Evolutionary conservation across 1,140 invertebrate species (phyloP).

Genomic region (Temnothorax nylanderi): DNA sequence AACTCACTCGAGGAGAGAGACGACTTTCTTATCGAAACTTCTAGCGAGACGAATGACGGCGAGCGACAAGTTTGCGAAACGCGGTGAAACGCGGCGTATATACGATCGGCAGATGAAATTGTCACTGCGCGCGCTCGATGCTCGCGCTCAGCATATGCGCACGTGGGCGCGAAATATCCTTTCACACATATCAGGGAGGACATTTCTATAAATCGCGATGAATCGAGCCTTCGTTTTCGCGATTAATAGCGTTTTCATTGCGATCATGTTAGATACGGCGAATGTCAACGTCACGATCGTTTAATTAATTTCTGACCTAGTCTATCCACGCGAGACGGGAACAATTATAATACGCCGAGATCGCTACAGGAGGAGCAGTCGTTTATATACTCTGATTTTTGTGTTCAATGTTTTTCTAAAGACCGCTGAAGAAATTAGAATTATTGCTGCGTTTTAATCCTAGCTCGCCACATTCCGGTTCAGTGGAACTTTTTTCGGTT

Average conservation of each 20-base stretch:
- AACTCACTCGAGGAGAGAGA: slow-evolving; percentile 3
- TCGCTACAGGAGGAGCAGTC: neutral
- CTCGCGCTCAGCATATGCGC: neutral
- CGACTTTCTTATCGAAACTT: slow-evolving; percentile 50
- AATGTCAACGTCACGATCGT: neutral
- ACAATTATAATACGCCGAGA: neutral
- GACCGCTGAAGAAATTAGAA: neutral
- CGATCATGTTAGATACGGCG: neutral
- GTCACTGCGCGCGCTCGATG: slow-evolving; percentile 6
- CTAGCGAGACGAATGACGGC: slow-evolving; percentile 9
- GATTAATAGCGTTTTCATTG: slow-evolving; percentile 27
- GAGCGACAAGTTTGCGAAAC: slow-evolving; percentile 38
- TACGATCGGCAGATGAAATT: slow-evolving; percentile 40
- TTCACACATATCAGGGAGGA: slow-evolving; percentile 1
- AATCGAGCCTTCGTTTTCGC: neutral
- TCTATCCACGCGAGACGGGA: neutral
- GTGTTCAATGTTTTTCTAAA: neutral
- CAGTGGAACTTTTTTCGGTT: too few species aligned
- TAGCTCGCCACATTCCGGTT: too few species aligned
- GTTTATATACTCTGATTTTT: neutral
- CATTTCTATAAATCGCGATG: slow-evolving; percentile 25
- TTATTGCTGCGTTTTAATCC: too few species aligned
- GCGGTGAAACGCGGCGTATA: slow-evolving; percentile 33
- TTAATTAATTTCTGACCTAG: slow-evolving; percentile 4
- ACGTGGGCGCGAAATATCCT: slow-evolving; percentile 46